Evolutionary conservation across 2,797 vertebrate genomes (phyloP), one percentile per base, ranked within the genome.

Genomic region (Allobates femoralis): DNA sequence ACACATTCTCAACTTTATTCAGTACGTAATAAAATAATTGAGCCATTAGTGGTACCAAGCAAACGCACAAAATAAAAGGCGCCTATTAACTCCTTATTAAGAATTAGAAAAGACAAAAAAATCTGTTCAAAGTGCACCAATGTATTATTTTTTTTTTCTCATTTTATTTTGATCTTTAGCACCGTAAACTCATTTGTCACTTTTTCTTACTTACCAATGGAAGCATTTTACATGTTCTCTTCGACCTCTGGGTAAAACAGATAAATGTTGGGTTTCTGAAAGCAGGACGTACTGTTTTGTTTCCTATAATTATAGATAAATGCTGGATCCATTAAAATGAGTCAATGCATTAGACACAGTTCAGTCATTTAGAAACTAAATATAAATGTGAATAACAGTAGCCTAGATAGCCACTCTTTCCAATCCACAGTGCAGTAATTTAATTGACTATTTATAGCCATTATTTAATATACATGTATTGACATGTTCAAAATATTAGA

Each of bases 221-320:
- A 86, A 56, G 34, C 60, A 86, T 83, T 77, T 69, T 82, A 75
- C 51, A 60, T 28, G 32, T 56, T 30, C 74, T 82, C 51, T 74
- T 28, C 83, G 80, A 86, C 85, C 85, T 76, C 60, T 83, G 62
- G 79, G 41, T 86, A 86, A 67, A 77, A 76, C 23, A 26, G 71
- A 86, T 66, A 86, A 83, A 86, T 83, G 69, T 60, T 77, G n/a
- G 67, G 46, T 83, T 86, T 81, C 50, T 82, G 30, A 83, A 86
- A 83, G 60, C 79, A 82, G 71, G 51, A 78, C 64, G 23, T 83
- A 82, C 73, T 34, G 79, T 77, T 86, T 86, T 86, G 73, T 83
- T 86, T 83, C 71, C 79, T 86, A 83, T 86, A 86, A 86, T 86
- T 86, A 86, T 83, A 82, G 79, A 86, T 83, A 86, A 86, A 83